Percentiles rank a stretch among this genome's conserved stretches.
Evolutionary conservation across 2,888 invertebrate species (phyloP).

Genomic region (Willowsia nigromaculata): DNA sequence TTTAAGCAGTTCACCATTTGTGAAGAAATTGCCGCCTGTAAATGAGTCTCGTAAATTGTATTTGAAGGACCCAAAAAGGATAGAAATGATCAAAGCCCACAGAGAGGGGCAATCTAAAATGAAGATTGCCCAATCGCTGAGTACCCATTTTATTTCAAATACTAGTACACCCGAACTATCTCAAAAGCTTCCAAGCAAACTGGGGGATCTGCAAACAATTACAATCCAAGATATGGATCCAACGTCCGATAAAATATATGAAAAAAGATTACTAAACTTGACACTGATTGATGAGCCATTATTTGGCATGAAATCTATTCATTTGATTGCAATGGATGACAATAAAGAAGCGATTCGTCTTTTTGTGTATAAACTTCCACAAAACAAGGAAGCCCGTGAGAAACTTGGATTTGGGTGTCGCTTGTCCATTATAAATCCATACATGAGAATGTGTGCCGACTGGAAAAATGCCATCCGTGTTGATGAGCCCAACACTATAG

Average conservation of each 20-base stretch:
- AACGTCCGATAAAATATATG: slow-evolving; percentile 46
- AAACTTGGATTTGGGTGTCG: neutral
- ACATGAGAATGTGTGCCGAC: neutral
- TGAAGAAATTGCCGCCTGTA: too few species aligned
- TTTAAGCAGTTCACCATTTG: too few species aligned
- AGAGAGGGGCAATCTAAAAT: neutral
- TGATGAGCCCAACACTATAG: neutral
- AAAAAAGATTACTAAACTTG: slow-evolving; percentile 35
- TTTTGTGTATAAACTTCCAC: slow-evolving; percentile 50
- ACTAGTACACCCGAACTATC: neutral
- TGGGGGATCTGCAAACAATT: slow-evolving; percentile 39
- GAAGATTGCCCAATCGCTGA: neutral
- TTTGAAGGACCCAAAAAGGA: neutral
- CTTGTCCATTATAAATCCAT: neutral
- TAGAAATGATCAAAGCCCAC: neutral
- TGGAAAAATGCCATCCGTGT: neutral
- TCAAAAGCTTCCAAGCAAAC: neutral
- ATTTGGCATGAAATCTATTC: slow-evolving; percentile 24
- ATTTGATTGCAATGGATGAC: slow-evolving; percentile 40
- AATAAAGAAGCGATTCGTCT: slow-evolving; percentile 39
- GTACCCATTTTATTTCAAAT: neutral
- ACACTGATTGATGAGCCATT: slow-evolving; percentile 59
- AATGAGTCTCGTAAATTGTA: neutral
- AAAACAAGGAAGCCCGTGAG: neutral
- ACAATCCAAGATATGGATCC: slow-evolving; percentile 54